Conservation (phyloP, 2,113 vertebrate species). For the Phoenicopterus ruber region DNA sequence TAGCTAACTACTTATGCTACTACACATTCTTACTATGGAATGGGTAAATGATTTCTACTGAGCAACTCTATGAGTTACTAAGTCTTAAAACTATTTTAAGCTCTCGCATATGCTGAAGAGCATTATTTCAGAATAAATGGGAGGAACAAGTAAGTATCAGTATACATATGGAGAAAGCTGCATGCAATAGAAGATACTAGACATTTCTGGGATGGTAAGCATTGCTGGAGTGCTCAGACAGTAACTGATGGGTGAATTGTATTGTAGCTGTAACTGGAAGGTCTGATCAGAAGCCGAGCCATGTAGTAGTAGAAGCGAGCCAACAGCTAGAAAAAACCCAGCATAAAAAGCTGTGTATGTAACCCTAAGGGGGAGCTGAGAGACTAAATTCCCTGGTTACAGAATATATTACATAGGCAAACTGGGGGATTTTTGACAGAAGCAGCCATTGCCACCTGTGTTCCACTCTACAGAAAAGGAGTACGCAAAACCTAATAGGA, state of each 20-base stretch:
- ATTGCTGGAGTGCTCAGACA: neutral
- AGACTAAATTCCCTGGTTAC: neutral
- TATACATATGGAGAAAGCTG: neutral
- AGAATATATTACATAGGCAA: neutral
- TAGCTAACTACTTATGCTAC: neutral
- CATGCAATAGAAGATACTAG: neutral
- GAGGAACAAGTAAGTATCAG: neutral
- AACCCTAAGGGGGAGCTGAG: neutral
- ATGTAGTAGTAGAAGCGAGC: neutral
- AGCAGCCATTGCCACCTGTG: neutral
- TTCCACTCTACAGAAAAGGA: neutral
- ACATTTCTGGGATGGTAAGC: neutral
- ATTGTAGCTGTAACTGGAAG: neutral
- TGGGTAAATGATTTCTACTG: neutral
- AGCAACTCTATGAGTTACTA: neutral
- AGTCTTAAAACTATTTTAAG: neutral
- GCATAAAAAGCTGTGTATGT: neutral
- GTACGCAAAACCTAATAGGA: neutral
- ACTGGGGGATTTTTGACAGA: neutral
- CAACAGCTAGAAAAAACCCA: neutral
- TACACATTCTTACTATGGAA: neutral
- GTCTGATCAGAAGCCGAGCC: neutral
- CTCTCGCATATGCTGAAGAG: neutral
- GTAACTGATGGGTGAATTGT: neutral
- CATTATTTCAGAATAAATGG: neutral